phyloP scores from a whole-genome alignment of 2,113 vertebrate species.

The Corynorhinus townsendii region DNA sequence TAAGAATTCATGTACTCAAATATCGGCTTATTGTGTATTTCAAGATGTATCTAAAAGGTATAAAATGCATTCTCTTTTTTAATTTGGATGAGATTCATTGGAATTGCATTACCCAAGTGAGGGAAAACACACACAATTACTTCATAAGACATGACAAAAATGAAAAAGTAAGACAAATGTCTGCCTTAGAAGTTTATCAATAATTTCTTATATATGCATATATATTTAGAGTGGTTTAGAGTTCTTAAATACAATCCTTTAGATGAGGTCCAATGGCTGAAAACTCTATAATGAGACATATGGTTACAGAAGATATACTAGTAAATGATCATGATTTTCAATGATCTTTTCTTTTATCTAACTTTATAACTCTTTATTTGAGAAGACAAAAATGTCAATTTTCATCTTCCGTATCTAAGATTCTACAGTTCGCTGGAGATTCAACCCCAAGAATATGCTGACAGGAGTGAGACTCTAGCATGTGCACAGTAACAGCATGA shows the following conservation, averaged over 20 bases:
- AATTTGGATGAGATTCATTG: slow-evolving; percentile 41
- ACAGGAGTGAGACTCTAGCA: slow-evolving; percentile 89
- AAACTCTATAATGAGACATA: neutral
- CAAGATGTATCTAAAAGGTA: neutral
- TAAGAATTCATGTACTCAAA: neutral
- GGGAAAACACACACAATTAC: slow-evolving; percentile 59
- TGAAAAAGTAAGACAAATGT: neutral
- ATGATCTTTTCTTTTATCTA: neutral
- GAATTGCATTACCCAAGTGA: neutral
- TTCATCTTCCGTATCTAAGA: slow-evolving; percentile 89
- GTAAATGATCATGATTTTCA: neutral
- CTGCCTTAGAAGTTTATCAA: slow-evolving; percentile 71
- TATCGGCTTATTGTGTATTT: neutral
- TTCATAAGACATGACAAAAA: neutral
- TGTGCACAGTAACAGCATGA: slow-evolving; percentile 89
- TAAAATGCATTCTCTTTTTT: slow-evolving; percentile 32
- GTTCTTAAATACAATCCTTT: slow-evolving; percentile 49
- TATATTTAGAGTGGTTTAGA: slow-evolving; percentile 74
- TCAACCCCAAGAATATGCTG: slow-evolving; percentile 88
- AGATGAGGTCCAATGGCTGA: slow-evolving; percentile 36
- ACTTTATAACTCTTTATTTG: slow-evolving; percentile 73
- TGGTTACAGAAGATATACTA: slow-evolving; percentile 70
- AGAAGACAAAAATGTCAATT: slow-evolving; percentile 84
- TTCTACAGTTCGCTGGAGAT: slow-evolving; percentile 90
- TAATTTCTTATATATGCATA: slow-evolving; percentile 79